Conservation (phyloP, 1,140 invertebrate genomes). For the Drosophila nigrodunni region DNA sequence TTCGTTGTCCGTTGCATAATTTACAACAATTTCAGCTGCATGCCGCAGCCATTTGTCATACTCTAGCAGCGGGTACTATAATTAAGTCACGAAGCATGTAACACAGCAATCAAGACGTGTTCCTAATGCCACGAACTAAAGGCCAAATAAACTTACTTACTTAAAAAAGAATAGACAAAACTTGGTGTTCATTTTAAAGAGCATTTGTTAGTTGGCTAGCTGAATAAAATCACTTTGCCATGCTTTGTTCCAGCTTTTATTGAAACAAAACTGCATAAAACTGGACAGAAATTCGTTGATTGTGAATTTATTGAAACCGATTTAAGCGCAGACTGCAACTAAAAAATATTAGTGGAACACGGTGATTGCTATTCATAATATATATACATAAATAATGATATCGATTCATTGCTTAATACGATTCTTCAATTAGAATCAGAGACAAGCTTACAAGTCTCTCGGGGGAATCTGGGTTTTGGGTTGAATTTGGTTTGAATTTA, state of each 20-base stretch:
- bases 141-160: not conserved
- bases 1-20: constrained; percentile 68
- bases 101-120: not conserved
- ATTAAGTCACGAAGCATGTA: not conserved
- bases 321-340: constrained; percentile 27
- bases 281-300: constrained; percentile 8
- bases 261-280: not conserved
- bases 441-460: not conserved
- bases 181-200: not conserved
- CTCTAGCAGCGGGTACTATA: not conserved
- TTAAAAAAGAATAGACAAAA: not conserved
- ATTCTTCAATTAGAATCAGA: constrained; percentile 11
- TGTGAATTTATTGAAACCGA: constrained; percentile 56
- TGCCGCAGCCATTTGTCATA: constrained; percentile 34
- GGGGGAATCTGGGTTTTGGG: not conserved
- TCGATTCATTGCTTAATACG: constrained; percentile 3
- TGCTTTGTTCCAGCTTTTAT: constrained; percentile 21
- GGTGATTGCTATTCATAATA: constrained; percentile 9
- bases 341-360: not conserved
- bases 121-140: not conserved
- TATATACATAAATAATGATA: not conserved
- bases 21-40: constrained; percentile 68
- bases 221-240: not conserved
- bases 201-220: constrained; percentile 13
- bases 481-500: constrained; percentile 2